Evolutionary conservation across 37 sponge, comb jelly and placozoan species (phyloP), one percentile per base, ranked within the genome.

Genomic region (Axinella damicornis): DNA sequence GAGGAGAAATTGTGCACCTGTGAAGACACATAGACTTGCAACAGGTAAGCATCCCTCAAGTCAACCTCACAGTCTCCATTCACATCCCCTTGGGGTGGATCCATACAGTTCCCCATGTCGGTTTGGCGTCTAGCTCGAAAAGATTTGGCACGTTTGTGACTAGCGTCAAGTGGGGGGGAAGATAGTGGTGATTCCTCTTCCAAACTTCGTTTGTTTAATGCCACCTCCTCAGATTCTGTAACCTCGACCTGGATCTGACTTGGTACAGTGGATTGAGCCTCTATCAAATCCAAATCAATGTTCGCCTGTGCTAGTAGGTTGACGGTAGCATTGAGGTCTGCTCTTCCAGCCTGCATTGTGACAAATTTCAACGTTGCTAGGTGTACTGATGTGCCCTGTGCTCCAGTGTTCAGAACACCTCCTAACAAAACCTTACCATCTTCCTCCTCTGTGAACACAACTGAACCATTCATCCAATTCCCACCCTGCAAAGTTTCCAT

Each of bases 31-130:
- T 91, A 94, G 22, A 35, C 62, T 40, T 85, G 91, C 9, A 91
- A 65, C 0, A 66, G 40, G 56, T 78, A 76, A 19, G 65, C 61
- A 65, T 94, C 95, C 40, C 88, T 82, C 33, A 90, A 68, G 33
- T 94, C 95, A 33, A 87, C 79, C 6, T 13, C 18, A 65, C 91
- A 63, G 60, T 94, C 95, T 0, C 82, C 71, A 41, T 90, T 94
- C 17, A 76, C 40, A 70, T 93, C 94, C 2, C 84, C 94, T 15
- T 12, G 25, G 0, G 33, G 59, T 17, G 24, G 56, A n/a, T n/a
- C n/a, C n/a, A n/a, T n/a, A n/a, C n/a, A n/a, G n/a, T n/a, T 14
- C 34, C 33, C 33, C 27, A 25, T 66, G 79, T 6, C 5, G 5
- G 17, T 17, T 57, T 52, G 56, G 6, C 55, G 21, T 65, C 22